A percentile compares a stretch with the other conserved stretches of the same genome.
phyloP scores from a whole-genome alignment of 2,113 vertebrate genomes.

The Ciconia maguari region DNA sequence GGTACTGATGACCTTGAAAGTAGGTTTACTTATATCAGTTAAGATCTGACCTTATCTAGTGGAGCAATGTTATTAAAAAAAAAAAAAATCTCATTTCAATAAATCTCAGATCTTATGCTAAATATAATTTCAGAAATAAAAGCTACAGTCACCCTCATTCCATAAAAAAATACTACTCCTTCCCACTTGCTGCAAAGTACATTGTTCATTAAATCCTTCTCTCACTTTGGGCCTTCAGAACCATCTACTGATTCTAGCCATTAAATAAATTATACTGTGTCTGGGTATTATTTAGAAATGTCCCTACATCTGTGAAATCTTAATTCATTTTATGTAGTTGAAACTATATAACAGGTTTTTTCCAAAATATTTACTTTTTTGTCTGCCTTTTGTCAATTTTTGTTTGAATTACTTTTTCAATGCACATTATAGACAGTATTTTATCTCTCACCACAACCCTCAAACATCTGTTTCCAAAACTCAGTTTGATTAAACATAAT shows the following conservation, averaged over 20 bases:
- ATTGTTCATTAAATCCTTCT: background rate
- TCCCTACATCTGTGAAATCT: background rate
- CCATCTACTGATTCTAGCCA: background rate
- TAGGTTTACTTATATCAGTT: background rate
- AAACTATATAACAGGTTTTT: accelerated
- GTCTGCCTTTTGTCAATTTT: background rate
- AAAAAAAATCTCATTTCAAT: background rate
- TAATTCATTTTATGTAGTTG: background rate
- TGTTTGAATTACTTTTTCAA: background rate
- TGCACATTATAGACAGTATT: background rate
- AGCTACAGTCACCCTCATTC: background rate
- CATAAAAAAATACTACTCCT: background rate
- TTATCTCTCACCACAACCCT: background rate
- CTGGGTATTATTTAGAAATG: background rate
- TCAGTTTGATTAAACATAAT: background rate
- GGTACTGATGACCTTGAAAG: background rate
- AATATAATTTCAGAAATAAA: background rate
- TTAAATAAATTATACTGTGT: background rate
- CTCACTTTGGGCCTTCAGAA: background rate
- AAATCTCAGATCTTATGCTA: background rate
- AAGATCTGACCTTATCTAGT: background rate
- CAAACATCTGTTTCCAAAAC: background rate
- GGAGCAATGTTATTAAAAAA: background rate
- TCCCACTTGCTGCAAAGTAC: background rate
- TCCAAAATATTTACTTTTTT: background rate